Conservation (phyloP, 2,113 vertebrate species). For the Larimichthys crocea region DNA sequence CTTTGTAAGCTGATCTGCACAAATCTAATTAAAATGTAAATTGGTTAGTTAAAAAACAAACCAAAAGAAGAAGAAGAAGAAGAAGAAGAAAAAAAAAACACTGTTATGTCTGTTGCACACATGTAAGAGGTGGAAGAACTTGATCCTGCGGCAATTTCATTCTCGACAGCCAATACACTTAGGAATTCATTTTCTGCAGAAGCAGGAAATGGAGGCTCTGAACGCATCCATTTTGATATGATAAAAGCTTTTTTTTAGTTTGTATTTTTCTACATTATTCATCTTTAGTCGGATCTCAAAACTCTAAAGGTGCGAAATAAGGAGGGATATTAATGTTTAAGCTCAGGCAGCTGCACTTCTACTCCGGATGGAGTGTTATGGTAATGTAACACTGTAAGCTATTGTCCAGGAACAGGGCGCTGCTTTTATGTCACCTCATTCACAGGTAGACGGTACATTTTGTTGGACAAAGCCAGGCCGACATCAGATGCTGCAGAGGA, state of each 20-base stretch:
- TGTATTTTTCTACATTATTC: conserved; percentile 52
- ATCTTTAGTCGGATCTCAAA: conserved; percentile 33
- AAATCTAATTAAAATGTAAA: conserved; percentile 67
- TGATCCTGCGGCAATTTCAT: conserved; percentile 20
- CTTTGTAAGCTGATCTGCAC: conserved; percentile 35
- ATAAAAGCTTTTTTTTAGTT: conserved; percentile 33
- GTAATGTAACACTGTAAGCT: conserved; percentile 36
- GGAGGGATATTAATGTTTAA: conserved; percentile 35
- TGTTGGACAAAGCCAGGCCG: conserved; percentile 28
- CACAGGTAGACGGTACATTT: conserved; percentile 27
- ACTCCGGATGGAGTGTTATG: not conserved
- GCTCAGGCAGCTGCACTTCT: conserved; percentile 9
- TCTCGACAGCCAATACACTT: conserved; percentile 13
- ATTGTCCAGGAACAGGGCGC: conserved; percentile 3
- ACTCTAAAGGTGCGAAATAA: conserved; percentile 13
- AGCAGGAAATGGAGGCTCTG: conserved; percentile 6
- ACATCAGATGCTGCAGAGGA: not conserved
- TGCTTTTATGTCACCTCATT: conserved; percentile 42
- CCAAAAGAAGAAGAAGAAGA: not conserved
- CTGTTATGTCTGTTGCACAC: conserved; percentile 20
- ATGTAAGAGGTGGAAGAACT: conserved; percentile 21
- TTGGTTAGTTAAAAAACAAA: conserved; percentile 51
- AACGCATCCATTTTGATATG: conserved; percentile 29
- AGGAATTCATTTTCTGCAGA: conserved; percentile 25
- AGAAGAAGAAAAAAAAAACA: not conserved